Evolutionary conservation across 2,888 invertebrate genomes (phyloP).

Genomic region (Troides helena): DNA sequence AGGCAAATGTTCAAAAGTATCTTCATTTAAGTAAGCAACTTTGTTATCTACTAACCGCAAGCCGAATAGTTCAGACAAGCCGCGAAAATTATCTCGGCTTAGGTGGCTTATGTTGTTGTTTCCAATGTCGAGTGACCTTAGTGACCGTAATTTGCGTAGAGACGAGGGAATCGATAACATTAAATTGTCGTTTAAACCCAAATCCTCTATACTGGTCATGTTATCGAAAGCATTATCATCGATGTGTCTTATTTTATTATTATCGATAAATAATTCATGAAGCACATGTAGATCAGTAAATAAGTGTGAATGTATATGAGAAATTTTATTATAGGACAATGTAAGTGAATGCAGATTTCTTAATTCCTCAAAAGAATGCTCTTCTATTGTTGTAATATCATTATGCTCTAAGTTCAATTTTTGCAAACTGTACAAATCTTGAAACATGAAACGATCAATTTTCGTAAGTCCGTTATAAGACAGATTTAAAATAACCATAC

Average conservation of each 20-base stretch:
- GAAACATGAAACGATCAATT: constrained; percentile 85
- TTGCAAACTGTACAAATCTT: constrained; percentile 87
- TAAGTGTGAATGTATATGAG: constrained; percentile 83
- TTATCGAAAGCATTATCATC: constrained; percentile 87
- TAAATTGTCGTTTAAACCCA: constrained; percentile 86
- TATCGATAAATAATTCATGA: constrained; percentile 86
- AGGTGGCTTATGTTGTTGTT: constrained; percentile 88
- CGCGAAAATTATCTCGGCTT: constrained; percentile 85
- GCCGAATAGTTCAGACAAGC: constrained; percentile 86
- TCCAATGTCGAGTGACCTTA: constrained; percentile 89
- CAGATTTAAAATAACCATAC: constrained; percentile 87
- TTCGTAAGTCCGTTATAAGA: constrained; percentile 85
- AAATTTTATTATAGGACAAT: constrained; percentile 85
- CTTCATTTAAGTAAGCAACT: constrained; percentile 86
- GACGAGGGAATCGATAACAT: constrained; percentile 84
- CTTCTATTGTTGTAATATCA: constrained; percentile 83
- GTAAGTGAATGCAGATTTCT: constrained; percentile 88
- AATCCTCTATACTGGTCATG: constrained; percentile 87
- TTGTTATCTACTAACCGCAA: constrained; percentile 90
- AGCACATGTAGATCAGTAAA: constrained; percentile 86
- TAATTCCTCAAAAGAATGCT: constrained; percentile 86
- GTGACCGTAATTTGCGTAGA: constrained; percentile 82
- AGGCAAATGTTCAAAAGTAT: constrained; percentile 86
- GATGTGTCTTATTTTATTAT: constrained; percentile 85
- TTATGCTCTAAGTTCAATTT: constrained; percentile 87